A percentile compares a stretch with the other conserved stretches of the same genome.
These are phyloP conservation scores for Lasioglossum calceatum DNA, from an alignment of 2,888 invertebrate genomes.

Conservation along the genomic window DNA sequence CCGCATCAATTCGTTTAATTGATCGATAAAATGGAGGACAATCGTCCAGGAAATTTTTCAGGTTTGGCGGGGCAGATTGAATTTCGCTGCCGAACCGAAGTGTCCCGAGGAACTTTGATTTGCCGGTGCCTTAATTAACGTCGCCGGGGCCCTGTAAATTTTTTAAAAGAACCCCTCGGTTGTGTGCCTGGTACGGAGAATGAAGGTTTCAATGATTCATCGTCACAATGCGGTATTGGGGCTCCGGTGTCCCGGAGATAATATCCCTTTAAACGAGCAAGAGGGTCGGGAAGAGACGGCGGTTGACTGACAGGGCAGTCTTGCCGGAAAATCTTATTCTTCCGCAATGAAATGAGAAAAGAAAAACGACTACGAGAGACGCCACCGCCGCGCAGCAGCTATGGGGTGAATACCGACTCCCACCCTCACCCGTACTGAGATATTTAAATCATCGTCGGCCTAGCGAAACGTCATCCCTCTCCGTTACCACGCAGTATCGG, in stretches of 20 bases:
- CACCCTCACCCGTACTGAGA: conserved; percentile 35
- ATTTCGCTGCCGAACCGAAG: conserved; percentile 28
- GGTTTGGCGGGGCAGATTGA: conserved; percentile 27
- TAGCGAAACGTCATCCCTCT: conserved; percentile 56
- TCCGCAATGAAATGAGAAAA: conserved; percentile 47
- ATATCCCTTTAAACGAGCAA: conserved; percentile 67
- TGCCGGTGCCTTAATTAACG: conserved; percentile 66
- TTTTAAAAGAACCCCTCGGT: conserved; percentile 54
- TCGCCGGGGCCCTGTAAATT: conserved; percentile 53
- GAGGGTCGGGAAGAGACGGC: conserved; percentile 44
- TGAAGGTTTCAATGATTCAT: conserved; percentile 73
- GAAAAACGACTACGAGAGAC: conserved; percentile 45
- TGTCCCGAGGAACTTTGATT: conserved; percentile 26
- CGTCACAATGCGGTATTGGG: conserved; percentile 65
- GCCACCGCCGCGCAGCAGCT: background rate
- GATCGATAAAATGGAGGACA: background rate
- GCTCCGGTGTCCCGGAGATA: conserved; percentile 63
- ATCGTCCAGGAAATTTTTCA: conserved; percentile 31
- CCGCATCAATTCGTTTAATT: background rate
- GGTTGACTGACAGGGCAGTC: conserved; percentile 63
- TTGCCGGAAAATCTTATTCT: conserved; percentile 69
- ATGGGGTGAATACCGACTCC: conserved; percentile 34
- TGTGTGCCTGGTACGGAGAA: conserved; percentile 19
- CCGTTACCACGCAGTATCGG: conserved; percentile 42
- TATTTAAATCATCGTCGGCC: conserved; percentile 73